Evolutionary conservation across 2,888 invertebrate species (phyloP).

Genomic region (Tetramorium bicarinatum): DNA sequence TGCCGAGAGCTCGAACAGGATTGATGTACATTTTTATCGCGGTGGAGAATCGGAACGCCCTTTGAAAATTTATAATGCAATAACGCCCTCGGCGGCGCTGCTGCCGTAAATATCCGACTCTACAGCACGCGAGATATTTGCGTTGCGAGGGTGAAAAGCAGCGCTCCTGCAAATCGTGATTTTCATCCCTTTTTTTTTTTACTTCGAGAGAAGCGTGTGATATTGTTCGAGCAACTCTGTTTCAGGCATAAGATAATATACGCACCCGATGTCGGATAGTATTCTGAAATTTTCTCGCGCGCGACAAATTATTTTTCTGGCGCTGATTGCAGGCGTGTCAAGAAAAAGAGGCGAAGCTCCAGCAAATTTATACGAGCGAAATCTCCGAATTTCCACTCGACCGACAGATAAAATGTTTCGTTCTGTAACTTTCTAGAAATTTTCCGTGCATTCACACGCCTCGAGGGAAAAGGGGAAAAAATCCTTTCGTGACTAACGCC

Average conservation of each 20-base stretch:
- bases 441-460: slow-evolving; percentile 8
- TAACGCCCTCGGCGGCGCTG: slow-evolving; percentile 55
- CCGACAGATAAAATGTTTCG: slow-evolving; percentile 33
- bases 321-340: not conserved
- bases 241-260: not conserved
- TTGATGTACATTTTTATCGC: slow-evolving; percentile 67
- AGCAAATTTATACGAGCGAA: slow-evolving; percentile 13
- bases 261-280: not conserved
- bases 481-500: slow-evolving; percentile 21
- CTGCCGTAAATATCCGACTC: slow-evolving; percentile 29
- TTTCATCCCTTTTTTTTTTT: not conserved
- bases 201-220: not conserved
- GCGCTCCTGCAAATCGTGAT: slow-evolving; percentile 2
- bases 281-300: slow-evolving; percentile 19
- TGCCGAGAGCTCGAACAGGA: slow-evolving; percentile 45
- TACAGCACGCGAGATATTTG: slow-evolving; percentile 39
- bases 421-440: slow-evolving; percentile 23
- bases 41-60: slow-evolving; percentile 60
- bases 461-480: slow-evolving; percentile 21
- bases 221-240: not conserved
- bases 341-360: not conserved
- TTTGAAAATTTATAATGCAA: slow-evolving; percentile 74
- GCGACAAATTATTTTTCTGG: slow-evolving; percentile 24
- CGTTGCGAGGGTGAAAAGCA: slow-evolving; percentile 41
- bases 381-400: slow-evolving; percentile 28